Evolutionary conservation across 2,888 invertebrate species (phyloP).

Genomic region (Drosophila seclusa): DNA sequence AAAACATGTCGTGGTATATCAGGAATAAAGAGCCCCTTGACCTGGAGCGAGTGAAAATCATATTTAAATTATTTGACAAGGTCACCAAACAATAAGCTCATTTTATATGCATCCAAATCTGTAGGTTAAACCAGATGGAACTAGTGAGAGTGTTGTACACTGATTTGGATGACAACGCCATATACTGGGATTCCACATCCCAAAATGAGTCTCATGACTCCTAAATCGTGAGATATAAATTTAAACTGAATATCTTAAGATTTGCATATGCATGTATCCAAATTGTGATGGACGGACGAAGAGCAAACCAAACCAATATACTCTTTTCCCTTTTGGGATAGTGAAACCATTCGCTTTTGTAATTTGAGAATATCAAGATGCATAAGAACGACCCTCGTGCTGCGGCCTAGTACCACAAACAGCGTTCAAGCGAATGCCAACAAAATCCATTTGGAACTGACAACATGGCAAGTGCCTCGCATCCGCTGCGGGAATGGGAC

Average conservation of each 20-base stretch:
- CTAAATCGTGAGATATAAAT: neutral
- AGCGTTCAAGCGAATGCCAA: constrained; percentile 31
- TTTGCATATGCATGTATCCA: neutral
- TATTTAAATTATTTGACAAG: neutral
- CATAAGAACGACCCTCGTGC: constrained; percentile 25
- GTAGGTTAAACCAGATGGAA: neutral
- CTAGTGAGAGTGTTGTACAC: neutral
- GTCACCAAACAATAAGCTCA: neutral
- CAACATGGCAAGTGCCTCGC: constrained; percentile 51
- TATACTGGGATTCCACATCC: neutral
- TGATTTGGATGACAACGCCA: neutral
- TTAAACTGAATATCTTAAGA: neutral
- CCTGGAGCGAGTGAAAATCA: neutral
- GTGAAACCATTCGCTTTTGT: neutral
- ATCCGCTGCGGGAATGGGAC: constrained; percentile 19
- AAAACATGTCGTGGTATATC: neutral
- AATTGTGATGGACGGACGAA: neutral
- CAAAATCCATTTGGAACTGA: constrained; percentile 48
- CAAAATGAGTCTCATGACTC: neutral
- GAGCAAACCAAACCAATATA: neutral
- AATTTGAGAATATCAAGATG: constrained; percentile 1
- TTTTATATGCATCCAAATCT: neutral
- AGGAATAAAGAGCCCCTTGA: neutral
- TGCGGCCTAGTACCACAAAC: constrained; percentile 29
- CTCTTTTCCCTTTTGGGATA: neutral